These are phyloP conservation scores for Lophochroa leadbeateri DNA, from an alignment of 2,113 vertebrate species.

Conservation along the genomic window DNA sequence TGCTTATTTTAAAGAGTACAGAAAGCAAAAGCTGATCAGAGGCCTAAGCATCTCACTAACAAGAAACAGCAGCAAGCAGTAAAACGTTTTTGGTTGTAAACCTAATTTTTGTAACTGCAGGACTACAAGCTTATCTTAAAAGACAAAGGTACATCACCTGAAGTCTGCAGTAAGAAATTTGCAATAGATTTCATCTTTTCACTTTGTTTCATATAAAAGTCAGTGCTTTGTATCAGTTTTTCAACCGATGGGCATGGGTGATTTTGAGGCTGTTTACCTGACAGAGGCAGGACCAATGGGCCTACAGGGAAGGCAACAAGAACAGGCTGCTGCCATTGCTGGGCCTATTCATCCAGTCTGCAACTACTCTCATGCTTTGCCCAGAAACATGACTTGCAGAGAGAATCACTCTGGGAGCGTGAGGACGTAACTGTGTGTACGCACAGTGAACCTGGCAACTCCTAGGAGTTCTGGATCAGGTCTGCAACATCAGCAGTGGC, in stretches of 20 bases:
- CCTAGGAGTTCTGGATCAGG: not conserved
- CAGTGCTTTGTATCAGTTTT: not conserved
- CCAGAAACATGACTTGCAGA: not conserved
- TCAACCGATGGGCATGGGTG: fast-evolving
- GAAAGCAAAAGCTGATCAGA: not conserved
- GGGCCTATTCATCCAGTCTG: not conserved
- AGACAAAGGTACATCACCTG: not conserved
- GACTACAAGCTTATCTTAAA: not conserved
- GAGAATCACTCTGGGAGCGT: not conserved
- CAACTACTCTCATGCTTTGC: not conserved
- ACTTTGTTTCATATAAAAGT: not conserved
- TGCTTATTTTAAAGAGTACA: not conserved
- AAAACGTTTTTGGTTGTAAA: not conserved
- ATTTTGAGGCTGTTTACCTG: not conserved
- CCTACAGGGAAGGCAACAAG: not conserved
- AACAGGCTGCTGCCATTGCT: not conserved
- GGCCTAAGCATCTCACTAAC: not conserved
- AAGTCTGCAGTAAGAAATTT: not conserved
- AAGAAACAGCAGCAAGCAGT: not conserved
- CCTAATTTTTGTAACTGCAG: not conserved
- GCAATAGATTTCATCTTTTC: not conserved
- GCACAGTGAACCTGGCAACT: not conserved
- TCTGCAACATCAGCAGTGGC: not conserved
- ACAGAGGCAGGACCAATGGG: not conserved
- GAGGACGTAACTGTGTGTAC: not conserved